Conservation (phyloP, 2,888 invertebrate species). For the Tineola bisselliella region DNA sequence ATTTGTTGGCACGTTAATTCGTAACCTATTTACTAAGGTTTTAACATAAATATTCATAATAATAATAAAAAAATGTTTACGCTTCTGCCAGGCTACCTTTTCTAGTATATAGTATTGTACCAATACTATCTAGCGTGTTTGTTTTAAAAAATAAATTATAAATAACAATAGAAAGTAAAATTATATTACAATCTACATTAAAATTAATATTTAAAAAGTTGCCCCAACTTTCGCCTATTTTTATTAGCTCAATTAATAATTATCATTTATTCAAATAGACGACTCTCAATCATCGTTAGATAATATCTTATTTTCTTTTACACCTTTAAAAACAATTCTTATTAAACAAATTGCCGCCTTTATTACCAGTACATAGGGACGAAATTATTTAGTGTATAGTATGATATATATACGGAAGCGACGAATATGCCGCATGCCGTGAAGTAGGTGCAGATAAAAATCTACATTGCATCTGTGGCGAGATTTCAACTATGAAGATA, state of each 20-base stretch:
- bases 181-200: not conserved
- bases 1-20: no score
- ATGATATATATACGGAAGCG: not conserved
- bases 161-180: no score
- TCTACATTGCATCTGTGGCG: not conserved
- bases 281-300: slow-evolving; percentile 3
- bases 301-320: not conserved
- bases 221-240: not conserved
- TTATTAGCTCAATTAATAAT: not conserved
- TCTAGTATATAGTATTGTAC: no score
- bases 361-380: not conserved
- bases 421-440: not conserved
- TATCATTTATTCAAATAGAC: not conserved
- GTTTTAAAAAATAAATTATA: no score
- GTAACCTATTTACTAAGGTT: no score
- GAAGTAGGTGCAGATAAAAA: not conserved
- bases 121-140: no score
- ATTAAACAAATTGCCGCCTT: no score
- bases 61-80: no score
- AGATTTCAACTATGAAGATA: not conserved
- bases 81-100: no score
- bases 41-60: no score
- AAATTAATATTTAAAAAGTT: not conserved
- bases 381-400: not conserved
- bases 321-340: not conserved